These are phyloP conservation scores for Macrophya annulata DNA, from an alignment of 2,888 invertebrate genomes.

Conservation along the genomic window DNA sequence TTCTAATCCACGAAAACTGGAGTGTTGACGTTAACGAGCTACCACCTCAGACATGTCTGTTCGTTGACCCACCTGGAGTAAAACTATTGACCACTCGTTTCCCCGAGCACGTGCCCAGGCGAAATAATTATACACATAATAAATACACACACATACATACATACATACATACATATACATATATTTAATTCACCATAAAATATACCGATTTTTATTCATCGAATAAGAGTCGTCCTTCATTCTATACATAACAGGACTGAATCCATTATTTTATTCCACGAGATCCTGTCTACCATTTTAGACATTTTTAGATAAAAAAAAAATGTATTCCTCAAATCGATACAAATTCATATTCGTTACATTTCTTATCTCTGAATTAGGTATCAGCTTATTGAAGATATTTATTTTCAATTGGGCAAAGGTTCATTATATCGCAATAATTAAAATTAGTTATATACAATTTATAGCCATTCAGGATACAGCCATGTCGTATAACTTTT, in stretches of 20 bases:
- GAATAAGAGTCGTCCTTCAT: too few relatives aligned
- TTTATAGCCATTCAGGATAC: too few relatives aligned
- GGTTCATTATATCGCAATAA: too few relatives aligned
- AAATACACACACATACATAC: not conserved
- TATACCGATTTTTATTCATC: too few relatives aligned
- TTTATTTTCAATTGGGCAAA: too few relatives aligned
- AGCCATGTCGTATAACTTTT: too few relatives aligned
- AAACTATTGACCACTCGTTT: slow-evolving; percentile 12
- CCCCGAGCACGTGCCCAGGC: not conserved
- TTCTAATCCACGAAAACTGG: slow-evolving; percentile 67
- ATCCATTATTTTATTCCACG: too few relatives aligned
- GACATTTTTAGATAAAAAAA: not conserved
- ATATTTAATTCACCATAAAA: not conserved
- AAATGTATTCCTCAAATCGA: not conserved
- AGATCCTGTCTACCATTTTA: not conserved
- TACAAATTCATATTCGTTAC: not conserved
- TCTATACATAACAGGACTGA: not conserved
- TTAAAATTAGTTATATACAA: too few relatives aligned
- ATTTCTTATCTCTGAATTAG: not conserved
- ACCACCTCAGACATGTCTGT: slow-evolving; percentile 45
- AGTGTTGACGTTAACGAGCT: slow-evolving; percentile 36
- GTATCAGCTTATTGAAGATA: too few relatives aligned
- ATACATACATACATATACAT: not conserved
- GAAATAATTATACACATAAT: slow-evolving; percentile 6
- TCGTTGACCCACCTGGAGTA: slow-evolving; percentile 9